Evolutionary conservation across 2,888 invertebrate genomes (phyloP).

Genomic region (Rapana venosa): DNA sequence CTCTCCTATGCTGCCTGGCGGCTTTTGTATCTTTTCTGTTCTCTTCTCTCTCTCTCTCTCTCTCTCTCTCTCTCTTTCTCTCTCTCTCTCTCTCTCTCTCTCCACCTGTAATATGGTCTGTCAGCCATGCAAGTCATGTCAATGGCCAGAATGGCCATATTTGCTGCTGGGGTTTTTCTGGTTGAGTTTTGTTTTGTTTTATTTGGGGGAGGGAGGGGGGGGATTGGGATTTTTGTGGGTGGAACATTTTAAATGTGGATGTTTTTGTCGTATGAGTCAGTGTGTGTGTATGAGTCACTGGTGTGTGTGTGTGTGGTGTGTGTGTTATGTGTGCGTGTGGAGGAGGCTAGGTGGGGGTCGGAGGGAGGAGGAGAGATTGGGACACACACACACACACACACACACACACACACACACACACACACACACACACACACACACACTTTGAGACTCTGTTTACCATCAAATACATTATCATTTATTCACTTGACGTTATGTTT

Average conservation of each 20-base stretch:
- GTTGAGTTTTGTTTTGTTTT: too few relatives aligned
- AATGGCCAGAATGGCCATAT: neutral
- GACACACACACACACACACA: constrained; percentile 4
- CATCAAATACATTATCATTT: too few relatives aligned
- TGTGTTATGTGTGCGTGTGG: neutral
- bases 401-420: constrained; percentile 3
- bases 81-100: neutral
- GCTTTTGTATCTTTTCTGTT: neutral
- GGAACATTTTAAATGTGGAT: too few relatives aligned
- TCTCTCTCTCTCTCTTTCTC: neutral
- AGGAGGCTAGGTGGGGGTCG: neutral
- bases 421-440: constrained; percentile 6
- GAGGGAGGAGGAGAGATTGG: neutral
- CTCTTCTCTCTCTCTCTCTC: neutral
- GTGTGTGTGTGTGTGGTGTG: neutral
- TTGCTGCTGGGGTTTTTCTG: too few relatives aligned
- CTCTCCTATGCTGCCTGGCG: neutral
- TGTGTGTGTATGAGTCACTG: neutral
- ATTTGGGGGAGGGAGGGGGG: too few relatives aligned
- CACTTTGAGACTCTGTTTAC: neutral
- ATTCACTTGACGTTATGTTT: too few relatives aligned
- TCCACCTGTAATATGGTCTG: neutral
- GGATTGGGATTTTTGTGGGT: too few relatives aligned
- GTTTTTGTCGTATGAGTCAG: neutral
- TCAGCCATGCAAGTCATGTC: too few relatives aligned